Percentiles rank a stretch among this genome's conserved stretches.
Evolutionary conservation across 2,113 vertebrate species (phyloP).

Genomic region (Papio anubis): DNA sequence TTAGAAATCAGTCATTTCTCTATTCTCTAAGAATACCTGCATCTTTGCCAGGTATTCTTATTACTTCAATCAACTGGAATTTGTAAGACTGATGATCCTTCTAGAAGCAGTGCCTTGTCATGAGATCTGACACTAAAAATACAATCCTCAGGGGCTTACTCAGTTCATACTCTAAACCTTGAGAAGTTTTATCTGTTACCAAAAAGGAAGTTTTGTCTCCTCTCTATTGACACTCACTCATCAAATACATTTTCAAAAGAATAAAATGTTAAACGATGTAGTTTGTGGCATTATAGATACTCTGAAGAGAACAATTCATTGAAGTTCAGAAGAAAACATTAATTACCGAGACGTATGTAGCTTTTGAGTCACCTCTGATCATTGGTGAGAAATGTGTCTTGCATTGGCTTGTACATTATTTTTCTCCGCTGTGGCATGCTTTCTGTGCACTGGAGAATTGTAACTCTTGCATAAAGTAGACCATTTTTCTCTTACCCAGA

Average conservation of each 20-base stretch:
- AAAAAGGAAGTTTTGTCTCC: slow-evolving; percentile 55
- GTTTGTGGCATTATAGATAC: neutral
- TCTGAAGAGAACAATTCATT: neutral
- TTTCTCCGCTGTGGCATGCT: neutral
- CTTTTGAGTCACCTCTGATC: neutral
- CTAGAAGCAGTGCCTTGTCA: slow-evolving; percentile 76
- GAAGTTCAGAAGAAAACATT: slow-evolving; percentile 19
- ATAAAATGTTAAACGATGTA: neutral
- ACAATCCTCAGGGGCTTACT: slow-evolving; percentile 68
- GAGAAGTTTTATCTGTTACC: slow-evolving; percentile 49
- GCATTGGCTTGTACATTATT: neutral
- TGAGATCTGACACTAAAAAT: slow-evolving; percentile 78
- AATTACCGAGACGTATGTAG: neutral
- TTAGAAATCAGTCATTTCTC: slow-evolving; percentile 48
- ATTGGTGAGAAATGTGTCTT: neutral
- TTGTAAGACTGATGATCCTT: slow-evolving; percentile 78
- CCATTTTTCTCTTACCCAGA: neutral
- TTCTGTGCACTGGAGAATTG: neutral
- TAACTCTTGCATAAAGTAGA: neutral
- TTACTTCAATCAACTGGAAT: slow-evolving; percentile 82
- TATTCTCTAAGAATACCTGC: too few relatives aligned
- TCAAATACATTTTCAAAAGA: slow-evolving; percentile 38
- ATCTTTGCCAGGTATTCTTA: slow-evolving; percentile 72
- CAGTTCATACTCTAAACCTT: slow-evolving; percentile 79
- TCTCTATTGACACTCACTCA: neutral